Conservation (phyloP, 92 coral and sea anemone species). For the Desmophyllum pertusum region DNA sequence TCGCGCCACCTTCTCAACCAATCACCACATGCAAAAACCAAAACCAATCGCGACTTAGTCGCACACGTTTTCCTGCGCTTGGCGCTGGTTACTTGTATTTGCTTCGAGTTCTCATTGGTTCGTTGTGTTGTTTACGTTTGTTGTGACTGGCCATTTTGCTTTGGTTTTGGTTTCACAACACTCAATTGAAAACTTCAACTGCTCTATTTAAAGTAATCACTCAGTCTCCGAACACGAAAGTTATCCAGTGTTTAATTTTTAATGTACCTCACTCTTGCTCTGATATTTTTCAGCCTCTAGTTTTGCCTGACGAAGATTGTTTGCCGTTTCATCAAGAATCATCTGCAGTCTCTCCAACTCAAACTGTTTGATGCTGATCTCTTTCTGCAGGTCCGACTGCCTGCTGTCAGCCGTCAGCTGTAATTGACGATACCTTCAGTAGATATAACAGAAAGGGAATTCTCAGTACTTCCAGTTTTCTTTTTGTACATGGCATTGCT, state of each 20-base stretch:
- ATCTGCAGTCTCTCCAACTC: conserved; percentile 88
- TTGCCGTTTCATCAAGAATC: conserved; percentile 84
- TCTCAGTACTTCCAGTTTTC: not conserved
- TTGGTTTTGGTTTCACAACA: no score
- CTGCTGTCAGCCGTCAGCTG: conserved; percentile 86
- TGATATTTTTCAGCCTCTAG: conserved; percentile 85
- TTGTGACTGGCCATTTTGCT: no score
- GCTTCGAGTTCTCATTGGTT: no score
- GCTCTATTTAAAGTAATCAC: not conserved
- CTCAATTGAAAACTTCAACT: no score
- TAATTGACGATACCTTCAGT: conserved; percentile 80
- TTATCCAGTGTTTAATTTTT: not conserved
- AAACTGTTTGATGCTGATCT: conserved; percentile 93
- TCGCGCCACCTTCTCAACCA: no score
- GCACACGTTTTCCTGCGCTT: no score
- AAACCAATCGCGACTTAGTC: no score
- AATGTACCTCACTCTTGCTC: conserved; percentile 86
- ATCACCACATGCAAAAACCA: no score
- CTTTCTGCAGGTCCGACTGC: conserved; percentile 86
- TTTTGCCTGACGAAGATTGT: conserved; percentile 74
- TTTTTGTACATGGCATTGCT: no score
- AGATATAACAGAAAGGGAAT: conserved; percentile 2
- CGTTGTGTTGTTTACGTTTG: no score
- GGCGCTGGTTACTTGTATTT: no score
- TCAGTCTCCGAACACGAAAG: not conserved